These are phyloP conservation scores for Fundulus diaphanus DNA, from an alignment of 2,797 vertebrate species.

Conservation along the genomic window DNA sequence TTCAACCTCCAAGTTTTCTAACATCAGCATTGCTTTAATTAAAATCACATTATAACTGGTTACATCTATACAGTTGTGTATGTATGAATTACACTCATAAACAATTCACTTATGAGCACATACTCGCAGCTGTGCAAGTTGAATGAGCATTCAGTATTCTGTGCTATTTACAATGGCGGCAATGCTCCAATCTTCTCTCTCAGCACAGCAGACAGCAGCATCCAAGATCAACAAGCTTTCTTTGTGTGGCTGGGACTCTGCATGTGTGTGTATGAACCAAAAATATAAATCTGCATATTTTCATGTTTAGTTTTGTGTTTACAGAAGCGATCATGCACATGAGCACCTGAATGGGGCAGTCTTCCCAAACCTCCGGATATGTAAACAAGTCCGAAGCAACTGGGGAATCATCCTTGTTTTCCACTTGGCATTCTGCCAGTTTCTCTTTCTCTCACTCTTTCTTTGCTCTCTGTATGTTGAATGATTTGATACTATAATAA, in stretches of 20 bases:
- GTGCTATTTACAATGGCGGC: constrained; percentile 45
- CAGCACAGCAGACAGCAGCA: constrained; percentile 34
- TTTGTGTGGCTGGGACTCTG: constrained; percentile 13
- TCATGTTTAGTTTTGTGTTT: constrained; percentile 17
- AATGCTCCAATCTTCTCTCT: constrained; percentile 32
- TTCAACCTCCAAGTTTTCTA: background rate
- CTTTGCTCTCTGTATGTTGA: constrained; percentile 30
- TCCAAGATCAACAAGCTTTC: constrained; percentile 65
- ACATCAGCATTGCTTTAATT: background rate
- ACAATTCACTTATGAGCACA: constrained; percentile 16
- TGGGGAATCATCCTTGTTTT: constrained; percentile 27
- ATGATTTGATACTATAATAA: constrained; percentile 49
- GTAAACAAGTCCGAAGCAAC: constrained; percentile 51
- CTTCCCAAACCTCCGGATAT: constrained; percentile 45
- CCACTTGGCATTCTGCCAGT: background rate
- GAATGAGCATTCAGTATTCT: constrained; percentile 60
- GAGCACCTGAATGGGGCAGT: constrained; percentile 29
- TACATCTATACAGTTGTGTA: background rate
- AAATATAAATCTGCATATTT: constrained; percentile 4
- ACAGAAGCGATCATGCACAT: constrained; percentile 27
- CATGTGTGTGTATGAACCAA: constrained; percentile 12
- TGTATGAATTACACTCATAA: constrained; percentile 24
- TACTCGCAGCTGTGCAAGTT: constrained; percentile 45
- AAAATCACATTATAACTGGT: background rate
- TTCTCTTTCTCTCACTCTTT: constrained; percentile 3